Evolutionary conservation across 2,888 invertebrate species (phyloP).

Genomic region (Lampropteryx suffumata): DNA sequence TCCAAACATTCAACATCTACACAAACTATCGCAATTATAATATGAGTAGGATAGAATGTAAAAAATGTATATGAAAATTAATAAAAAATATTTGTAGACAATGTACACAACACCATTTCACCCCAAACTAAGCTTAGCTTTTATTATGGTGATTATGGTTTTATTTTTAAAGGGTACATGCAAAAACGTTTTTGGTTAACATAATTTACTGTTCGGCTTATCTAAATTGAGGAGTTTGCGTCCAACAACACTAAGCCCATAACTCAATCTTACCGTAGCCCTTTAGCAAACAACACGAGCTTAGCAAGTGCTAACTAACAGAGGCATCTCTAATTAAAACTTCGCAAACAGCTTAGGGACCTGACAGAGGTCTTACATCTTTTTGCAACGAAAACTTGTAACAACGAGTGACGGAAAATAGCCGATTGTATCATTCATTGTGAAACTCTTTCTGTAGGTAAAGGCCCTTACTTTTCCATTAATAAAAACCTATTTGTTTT

Average conservation of each 20-base stretch:
- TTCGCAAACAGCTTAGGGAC: conserved; percentile 40
- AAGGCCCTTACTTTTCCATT: too few relatives aligned
- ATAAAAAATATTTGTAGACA: too few relatives aligned
- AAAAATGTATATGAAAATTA: too few relatives aligned
- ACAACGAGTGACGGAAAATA: conserved; percentile 30
- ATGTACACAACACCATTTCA: too few relatives aligned
- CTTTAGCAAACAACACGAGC: conserved; percentile 19
- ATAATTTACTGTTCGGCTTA: neutral
- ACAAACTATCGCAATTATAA: too few relatives aligned
- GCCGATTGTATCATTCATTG: conserved; percentile 19
- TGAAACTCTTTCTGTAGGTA: neutral
- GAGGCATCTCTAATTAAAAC: conserved; percentile 59
- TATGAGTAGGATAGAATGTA: too few relatives aligned
- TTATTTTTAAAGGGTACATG: too few relatives aligned
- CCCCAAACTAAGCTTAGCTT: too few relatives aligned
- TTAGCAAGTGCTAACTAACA: conserved; percentile 38
- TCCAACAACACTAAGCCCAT: neutral
- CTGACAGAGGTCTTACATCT: conserved; percentile 38
- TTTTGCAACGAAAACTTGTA: conserved; percentile 40
- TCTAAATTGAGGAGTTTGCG: neutral
- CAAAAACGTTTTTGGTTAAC: too few relatives aligned
- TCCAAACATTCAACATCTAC: too few relatives aligned
- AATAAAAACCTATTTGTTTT: too few relatives aligned
- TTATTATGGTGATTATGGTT: too few relatives aligned
- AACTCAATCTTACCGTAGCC: conserved; percentile 15